phyloP scores from a whole-genome alignment of 2,113 vertebrate species.

The Alexandromys fortis region DNA sequence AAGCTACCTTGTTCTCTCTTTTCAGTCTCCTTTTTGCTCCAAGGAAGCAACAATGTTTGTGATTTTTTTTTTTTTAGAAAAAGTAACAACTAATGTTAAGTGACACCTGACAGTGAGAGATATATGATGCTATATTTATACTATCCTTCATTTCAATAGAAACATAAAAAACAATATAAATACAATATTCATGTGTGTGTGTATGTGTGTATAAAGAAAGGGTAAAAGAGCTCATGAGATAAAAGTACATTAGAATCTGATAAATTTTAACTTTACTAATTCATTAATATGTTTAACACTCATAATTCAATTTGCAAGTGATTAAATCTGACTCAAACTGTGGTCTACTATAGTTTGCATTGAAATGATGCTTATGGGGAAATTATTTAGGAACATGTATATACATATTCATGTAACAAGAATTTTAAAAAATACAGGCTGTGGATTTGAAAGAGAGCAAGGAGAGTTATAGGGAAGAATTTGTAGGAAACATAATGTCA shows the following conservation, averaged over 20 bases:
- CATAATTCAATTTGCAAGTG: background rate
- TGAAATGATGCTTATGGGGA: background rate
- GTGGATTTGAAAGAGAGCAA: background rate
- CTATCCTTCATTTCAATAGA: background rate
- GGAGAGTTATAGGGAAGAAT: background rate
- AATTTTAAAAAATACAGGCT: background rate
- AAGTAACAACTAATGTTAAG: conserved; percentile 4
- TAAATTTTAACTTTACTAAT: conserved; percentile 11
- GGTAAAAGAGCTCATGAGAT: background rate
- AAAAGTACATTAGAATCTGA: background rate
- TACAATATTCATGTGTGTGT: background rate
- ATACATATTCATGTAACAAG: background rate
- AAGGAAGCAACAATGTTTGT: background rate
- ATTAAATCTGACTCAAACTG: background rate
- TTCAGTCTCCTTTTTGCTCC: background rate
- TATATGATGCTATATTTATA: conserved; percentile 31
- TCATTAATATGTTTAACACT: conserved; percentile 5
- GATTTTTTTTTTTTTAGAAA: background rate
- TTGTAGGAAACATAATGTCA: background rate
- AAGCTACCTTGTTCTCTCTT: background rate
- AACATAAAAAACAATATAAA: background rate
- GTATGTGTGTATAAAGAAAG: background rate
- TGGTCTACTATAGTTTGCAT: background rate
- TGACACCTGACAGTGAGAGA: background rate
- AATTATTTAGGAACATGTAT: background rate